Conservation (phyloP, 1,140 invertebrate genomes). For the Ladona fulva region DNA sequence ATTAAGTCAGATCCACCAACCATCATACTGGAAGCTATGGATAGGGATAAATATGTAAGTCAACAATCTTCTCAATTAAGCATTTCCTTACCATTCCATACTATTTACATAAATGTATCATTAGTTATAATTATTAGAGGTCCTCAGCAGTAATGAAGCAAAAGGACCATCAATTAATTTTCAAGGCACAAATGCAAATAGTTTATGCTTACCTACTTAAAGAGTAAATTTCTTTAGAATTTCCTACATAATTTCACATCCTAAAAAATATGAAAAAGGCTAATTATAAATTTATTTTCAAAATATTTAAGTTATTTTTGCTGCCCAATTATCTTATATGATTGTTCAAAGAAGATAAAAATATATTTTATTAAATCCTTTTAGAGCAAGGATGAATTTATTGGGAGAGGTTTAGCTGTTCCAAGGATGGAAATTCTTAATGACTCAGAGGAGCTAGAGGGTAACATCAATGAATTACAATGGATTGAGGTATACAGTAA, state of each 20-base stretch:
- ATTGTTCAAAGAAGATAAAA: not conserved
- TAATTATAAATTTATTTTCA: too few relatives aligned
- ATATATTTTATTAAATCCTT: not conserved
- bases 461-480: not conserved
- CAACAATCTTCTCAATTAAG: not conserved
- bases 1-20: not conserved
- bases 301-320: too few relatives aligned
- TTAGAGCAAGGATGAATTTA: not conserved
- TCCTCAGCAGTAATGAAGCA: too few relatives aligned
- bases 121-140: too few relatives aligned
- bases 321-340: not conserved
- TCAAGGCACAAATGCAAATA: too few relatives aligned
- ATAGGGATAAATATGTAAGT: not conserved
- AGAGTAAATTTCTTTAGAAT: too few relatives aligned
- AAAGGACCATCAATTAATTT: too few relatives aligned
- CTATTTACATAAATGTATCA: too few relatives aligned
- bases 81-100: too few relatives aligned
- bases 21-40: not conserved
- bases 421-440: not conserved
- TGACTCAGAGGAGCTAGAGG: not conserved
- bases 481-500: not conserved
- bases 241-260: too few relatives aligned
- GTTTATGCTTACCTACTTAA: too few relatives aligned
- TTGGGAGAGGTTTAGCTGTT: not conserved
- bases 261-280: too few relatives aligned